phyloP scores from a whole-genome alignment of 2,888 invertebrate species.

The Microctonus hyperodae region DNA sequence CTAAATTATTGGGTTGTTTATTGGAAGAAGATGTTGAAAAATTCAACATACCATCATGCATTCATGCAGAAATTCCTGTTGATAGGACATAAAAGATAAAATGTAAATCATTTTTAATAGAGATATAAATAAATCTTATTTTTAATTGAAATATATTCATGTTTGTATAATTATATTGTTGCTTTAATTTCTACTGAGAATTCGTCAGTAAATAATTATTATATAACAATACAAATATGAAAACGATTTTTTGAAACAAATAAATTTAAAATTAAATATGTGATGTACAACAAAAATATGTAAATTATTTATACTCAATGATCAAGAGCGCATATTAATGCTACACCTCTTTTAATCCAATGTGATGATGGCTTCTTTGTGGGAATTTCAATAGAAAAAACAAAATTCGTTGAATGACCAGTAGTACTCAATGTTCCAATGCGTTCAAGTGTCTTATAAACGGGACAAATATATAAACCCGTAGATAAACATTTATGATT shows the following conservation, averaged over 20 bases:
- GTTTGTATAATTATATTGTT: too few relatives aligned
- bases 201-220: too few relatives aligned
- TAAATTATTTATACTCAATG: conserved; percentile 56
- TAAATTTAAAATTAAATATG: too few relatives aligned
- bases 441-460: conserved; percentile 71
- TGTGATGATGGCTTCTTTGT: conserved; percentile 66
- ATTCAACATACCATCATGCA: conserved; percentile 49
- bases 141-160: too few relatives aligned
- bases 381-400: conserved; percentile 70
- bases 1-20: conserved; percentile 75
- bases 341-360: conserved; percentile 72
- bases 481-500: conserved; percentile 64
- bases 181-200: too few relatives aligned
- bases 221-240: too few relatives aligned
- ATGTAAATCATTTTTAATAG: neutral
- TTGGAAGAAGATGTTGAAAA: conserved; percentile 70
- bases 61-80: conserved; percentile 38
- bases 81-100: neutral
- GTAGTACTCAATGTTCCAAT: conserved; percentile 73
- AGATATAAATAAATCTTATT: neutral
- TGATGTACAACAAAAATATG: too few relatives aligned
- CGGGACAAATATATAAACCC: conserved; percentile 69
- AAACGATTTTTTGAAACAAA: too few relatives aligned
- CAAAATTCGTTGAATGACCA: conserved; percentile 75
- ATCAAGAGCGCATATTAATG: conserved; percentile 67